Evolutionary conservation across 2,797 vertebrate species (phyloP).

Genomic region (Tadarida brasiliensis): DNA sequence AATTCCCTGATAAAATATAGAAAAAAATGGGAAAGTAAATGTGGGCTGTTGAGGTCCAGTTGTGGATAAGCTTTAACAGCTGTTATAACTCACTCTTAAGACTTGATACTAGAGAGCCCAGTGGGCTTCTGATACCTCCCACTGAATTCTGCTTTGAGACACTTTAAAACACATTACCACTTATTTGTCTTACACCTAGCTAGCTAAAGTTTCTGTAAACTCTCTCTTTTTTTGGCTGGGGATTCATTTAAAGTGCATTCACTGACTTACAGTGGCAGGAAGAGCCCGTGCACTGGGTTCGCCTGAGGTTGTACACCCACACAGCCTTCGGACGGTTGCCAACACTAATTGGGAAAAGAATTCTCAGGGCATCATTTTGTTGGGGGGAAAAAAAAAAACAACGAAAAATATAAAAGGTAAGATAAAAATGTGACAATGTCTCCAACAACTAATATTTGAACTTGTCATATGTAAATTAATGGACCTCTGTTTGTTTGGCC

Average conservation of each 20-base stretch:
- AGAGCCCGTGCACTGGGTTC: background rate
- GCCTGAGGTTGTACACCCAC: background rate
- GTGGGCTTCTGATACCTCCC: background rate
- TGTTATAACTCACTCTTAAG: background rate
- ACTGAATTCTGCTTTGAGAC: background rate
- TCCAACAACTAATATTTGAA: background rate
- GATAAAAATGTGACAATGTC: background rate
- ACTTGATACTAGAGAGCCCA: no score
- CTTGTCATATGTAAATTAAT: background rate
- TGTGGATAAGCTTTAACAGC: background rate
- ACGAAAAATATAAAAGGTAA: background rate
- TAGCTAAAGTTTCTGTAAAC: background rate
- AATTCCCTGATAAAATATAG: background rate
- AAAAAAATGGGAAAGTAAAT: background rate
- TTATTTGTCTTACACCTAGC: background rate
- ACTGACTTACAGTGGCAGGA: background rate
- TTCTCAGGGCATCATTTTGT: background rate
- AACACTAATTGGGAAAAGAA: background rate
- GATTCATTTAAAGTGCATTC: background rate
- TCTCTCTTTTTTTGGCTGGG: background rate
- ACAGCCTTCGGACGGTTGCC: background rate
- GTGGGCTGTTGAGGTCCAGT: background rate
- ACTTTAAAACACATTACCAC: background rate
- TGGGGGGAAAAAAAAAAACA: background rate
- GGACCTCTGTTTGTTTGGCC: background rate